Evolutionary conservation across 2,113 vertebrate species (phyloP).

Genomic region (Amia ocellicauda): DNA sequence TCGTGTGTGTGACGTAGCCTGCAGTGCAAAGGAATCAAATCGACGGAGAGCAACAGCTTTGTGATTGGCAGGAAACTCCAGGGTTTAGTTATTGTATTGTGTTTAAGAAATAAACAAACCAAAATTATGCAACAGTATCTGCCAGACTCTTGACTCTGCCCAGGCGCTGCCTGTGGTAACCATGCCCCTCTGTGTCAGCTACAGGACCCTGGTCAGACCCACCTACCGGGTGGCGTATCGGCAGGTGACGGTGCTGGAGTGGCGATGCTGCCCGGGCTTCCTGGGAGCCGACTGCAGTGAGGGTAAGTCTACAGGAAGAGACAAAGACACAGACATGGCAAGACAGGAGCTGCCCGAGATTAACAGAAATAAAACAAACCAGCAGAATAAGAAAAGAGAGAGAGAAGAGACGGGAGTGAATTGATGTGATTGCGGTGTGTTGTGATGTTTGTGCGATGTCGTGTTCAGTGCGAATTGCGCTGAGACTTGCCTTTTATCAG

Average conservation of each 20-base stretch:
- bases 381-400: background rate
- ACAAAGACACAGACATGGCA: background rate
- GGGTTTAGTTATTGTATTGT: too few relatives aligned
- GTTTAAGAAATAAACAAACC: too few relatives aligned
- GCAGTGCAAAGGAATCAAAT: too few relatives aligned
- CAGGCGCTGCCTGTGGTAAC: conserved; percentile 31
- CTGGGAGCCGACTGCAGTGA: conserved; percentile 81
- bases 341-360: background rate
- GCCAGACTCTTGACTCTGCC: background rate
- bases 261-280: conserved; percentile 90
- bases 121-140: too few relatives aligned
- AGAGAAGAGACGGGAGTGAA: too few relatives aligned
- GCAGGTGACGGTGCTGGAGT: conserved; percentile 83
- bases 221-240: conserved; percentile 83
- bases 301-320: conserved; percentile 61
- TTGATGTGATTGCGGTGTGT: too few relatives aligned
- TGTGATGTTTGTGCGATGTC: too few relatives aligned
- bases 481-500: too few relatives aligned
- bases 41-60: too few relatives aligned
- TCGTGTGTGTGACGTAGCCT: too few relatives aligned
- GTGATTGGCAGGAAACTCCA: too few relatives aligned
- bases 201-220: conserved; percentile 89
- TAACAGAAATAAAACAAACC: background rate
- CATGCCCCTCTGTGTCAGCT: conserved; percentile 76
- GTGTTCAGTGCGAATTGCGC: too few relatives aligned